phyloP scores from a whole-genome alignment of 2,113 vertebrate species.

The Phaethon lepturus region DNA sequence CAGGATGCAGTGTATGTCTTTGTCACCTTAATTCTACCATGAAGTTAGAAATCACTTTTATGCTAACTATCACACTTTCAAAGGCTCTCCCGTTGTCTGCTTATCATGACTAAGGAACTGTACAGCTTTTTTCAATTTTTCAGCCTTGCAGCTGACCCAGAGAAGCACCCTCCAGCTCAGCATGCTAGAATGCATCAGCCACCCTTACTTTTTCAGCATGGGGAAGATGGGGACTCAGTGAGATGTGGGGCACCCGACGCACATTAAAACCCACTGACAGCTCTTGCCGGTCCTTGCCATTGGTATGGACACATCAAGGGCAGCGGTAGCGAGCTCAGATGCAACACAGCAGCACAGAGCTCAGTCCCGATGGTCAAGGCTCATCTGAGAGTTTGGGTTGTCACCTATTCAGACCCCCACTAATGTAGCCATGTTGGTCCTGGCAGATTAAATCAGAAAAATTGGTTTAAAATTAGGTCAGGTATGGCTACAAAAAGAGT shows the following conservation, averaged over 20 bases:
- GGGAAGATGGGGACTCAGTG: no score
- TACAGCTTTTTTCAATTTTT: neutral
- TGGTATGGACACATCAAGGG: neutral
- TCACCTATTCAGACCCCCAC: neutral
- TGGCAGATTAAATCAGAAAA: neutral
- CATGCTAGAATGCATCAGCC: neutral
- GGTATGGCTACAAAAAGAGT: neutral
- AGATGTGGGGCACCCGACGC: neutral
- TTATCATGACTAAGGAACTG: neutral
- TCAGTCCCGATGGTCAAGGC: neutral
- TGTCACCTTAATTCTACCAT: neutral
- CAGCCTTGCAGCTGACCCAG: neutral
- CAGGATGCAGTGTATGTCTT: fast-evolving
- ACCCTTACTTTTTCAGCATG: neutral
- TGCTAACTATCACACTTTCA: neutral
- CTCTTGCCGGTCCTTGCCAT: neutral
- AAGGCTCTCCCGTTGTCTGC: neutral
- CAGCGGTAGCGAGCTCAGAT: fast-evolving
- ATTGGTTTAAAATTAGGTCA: neutral
- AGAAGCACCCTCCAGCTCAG: neutral
- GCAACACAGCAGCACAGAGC: neutral
- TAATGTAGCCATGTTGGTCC: neutral
- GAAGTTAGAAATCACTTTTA: neutral
- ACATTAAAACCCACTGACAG: neutral
- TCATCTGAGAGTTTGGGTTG: neutral